Conservation (phyloP, 2,888 invertebrate genomes). For the Mystacides longicornis region DNA sequence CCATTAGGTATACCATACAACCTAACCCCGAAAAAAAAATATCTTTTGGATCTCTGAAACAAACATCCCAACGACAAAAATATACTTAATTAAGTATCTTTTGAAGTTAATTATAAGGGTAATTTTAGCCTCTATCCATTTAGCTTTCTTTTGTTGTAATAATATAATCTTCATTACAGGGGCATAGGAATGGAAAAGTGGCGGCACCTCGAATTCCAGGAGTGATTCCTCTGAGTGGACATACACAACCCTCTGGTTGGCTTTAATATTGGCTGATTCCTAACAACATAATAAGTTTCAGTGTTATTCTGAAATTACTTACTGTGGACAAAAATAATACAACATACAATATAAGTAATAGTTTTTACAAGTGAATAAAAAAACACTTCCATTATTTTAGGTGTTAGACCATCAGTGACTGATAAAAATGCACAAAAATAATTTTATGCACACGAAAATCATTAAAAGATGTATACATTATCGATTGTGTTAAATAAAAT, state of each 20-base stretch:
- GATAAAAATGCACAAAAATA: slow-evolving; percentile 17
- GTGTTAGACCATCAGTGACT: too few species aligned
- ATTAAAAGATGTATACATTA: neutral
- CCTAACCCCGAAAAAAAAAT: too few species aligned
- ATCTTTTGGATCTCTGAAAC: too few species aligned
- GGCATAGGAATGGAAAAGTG: slow-evolving; percentile 51
- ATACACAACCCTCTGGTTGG: slow-evolving; percentile 66
- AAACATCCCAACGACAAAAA: too few species aligned
- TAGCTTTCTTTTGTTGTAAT: too few species aligned
- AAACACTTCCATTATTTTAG: neutral
- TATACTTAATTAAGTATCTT: too few species aligned
- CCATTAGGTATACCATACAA: too few species aligned
- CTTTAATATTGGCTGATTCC: slow-evolving; percentile 35
- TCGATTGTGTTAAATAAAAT: too few species aligned
- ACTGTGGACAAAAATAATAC: slow-evolving; percentile 1
- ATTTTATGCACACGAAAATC: slow-evolving; percentile 11
- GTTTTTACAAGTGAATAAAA: neutral
- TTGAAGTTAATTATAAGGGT: too few species aligned
- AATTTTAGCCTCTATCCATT: too few species aligned
- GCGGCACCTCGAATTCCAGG: slow-evolving; percentile 61
- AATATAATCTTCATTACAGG: too few species aligned
- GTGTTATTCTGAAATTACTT: slow-evolving; percentile 3
- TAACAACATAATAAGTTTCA: neutral
- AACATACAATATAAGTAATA: neutral
- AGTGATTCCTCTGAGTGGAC: slow-evolving; percentile 67